These are phyloP conservation scores for Amblyopsis rosae DNA, from an alignment of 2,113 vertebrate genomes.

Conservation along the genomic window DNA sequence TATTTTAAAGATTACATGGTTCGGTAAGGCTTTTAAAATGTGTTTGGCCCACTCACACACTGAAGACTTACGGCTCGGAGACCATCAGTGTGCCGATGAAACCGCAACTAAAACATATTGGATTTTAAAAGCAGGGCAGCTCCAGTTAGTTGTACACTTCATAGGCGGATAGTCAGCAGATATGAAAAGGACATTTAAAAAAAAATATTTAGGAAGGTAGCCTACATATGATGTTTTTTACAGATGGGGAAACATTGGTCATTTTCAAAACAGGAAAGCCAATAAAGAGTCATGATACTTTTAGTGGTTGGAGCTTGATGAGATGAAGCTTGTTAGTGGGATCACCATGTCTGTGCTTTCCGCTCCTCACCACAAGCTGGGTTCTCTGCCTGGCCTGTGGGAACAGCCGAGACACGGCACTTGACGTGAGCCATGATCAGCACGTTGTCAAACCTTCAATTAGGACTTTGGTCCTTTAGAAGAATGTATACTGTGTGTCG, in stretches of 20 bases:
- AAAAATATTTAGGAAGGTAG: conserved; percentile 32
- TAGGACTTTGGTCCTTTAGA: conserved; percentile 12
- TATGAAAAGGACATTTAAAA: conserved; percentile 31
- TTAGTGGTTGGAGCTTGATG: conserved; percentile 64
- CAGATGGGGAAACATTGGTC: conserved; percentile 66
- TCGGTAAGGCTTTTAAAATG: conserved; percentile 60
- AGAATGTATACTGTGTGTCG: conserved; percentile 11
- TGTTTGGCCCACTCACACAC: conserved; percentile 51
- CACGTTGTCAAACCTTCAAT: conserved; percentile 48
- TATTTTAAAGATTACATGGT: conserved; percentile 57
- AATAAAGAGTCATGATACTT: conserved; percentile 62
- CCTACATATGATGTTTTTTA: conserved; percentile 54
- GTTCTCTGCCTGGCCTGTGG: conserved; percentile 50
- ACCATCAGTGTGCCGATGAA: conserved; percentile 37
- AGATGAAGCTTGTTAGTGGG: conserved; percentile 68
- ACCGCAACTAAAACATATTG: conserved; percentile 55
- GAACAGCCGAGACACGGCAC: conserved; percentile 44
- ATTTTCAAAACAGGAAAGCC: conserved; percentile 71
- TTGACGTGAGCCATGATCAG: conserved; percentile 48
- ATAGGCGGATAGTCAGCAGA: conserved; percentile 48
- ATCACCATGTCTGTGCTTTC: conserved; percentile 70
- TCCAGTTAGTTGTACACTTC: conserved; percentile 35
- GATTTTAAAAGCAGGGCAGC: conserved; percentile 51
- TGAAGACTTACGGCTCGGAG: conserved; percentile 42
- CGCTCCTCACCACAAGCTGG: conserved; percentile 55